A percentile compares a stretch with the other conserved stretches of the same genome.
Conservation (phyloP, 2,113 vertebrate species). For the Smithornis capensis region DNA sequence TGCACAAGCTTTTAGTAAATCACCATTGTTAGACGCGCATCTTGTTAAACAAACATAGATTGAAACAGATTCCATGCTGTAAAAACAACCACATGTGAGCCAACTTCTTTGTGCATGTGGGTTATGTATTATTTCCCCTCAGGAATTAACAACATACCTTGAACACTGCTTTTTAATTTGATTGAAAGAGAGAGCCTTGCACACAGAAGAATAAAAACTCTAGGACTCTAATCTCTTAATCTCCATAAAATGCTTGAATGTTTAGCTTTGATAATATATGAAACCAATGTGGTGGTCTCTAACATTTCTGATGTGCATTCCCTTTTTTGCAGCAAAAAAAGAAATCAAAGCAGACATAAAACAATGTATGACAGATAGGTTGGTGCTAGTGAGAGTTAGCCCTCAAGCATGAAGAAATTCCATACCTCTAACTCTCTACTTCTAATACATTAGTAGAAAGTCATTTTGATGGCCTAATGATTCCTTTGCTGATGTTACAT, state of each 20-base stretch:
- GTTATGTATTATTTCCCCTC: conserved; percentile 60
- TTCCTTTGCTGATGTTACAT: background rate
- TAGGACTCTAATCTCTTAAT: conserved; percentile 46
- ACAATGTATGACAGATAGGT: background rate
- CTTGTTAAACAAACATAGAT: conserved; percentile 64
- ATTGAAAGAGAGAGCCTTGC: conserved; percentile 16
- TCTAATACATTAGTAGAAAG: background rate
- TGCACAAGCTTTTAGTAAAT: conserved; percentile 60
- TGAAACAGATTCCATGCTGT: conserved; percentile 42
- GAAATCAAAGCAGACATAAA: conserved; percentile 23
- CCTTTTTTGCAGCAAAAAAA: background rate
- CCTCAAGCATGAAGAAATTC: conserved; percentile 23
- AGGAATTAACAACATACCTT: conserved; percentile 48
- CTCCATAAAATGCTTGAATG: conserved; percentile 25
- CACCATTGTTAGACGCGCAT: conserved; percentile 48
- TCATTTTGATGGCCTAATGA: background rate
- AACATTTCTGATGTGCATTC: conserved; percentile 15
- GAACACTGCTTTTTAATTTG: conserved; percentile 36
- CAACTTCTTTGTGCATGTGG: conserved; percentile 42
- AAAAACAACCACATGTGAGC: conserved; percentile 43
- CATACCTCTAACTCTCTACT: background rate
- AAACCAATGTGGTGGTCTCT: conserved; percentile 17
- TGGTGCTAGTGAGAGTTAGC: background rate
- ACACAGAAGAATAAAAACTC: background rate
- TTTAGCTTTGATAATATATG: conserved; percentile 46